A percentile compares a stretch with the other conserved stretches of the same genome.
phyloP scores from a whole-genome alignment of 2,888 invertebrate genomes.

The Theretra japonica region DNA sequence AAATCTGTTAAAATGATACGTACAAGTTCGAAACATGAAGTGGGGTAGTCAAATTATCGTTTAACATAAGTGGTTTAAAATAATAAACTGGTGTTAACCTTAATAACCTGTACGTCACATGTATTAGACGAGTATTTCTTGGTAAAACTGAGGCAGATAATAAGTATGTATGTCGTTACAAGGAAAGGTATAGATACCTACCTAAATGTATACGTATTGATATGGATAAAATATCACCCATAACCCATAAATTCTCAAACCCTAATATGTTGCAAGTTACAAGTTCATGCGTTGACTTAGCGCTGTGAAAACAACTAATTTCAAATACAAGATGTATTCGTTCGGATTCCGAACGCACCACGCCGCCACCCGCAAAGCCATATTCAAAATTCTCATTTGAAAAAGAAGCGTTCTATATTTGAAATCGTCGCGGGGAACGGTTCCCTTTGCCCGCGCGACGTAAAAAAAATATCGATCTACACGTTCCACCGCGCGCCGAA shows the following conservation, averaged over 20 bases:
- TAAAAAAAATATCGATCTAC: slow-evolving; percentile 66
- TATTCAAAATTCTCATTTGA: slow-evolving; percentile 69
- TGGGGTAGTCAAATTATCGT: neutral
- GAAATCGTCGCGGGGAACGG: slow-evolving; percentile 76
- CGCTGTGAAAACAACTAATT: neutral
- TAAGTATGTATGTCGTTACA: no score
- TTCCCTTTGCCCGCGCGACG: slow-evolving; percentile 60
- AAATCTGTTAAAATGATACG: neutral
- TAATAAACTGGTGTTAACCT: slow-evolving; percentile 3
- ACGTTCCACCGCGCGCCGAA: slow-evolving; percentile 59
- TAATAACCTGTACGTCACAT: neutral
- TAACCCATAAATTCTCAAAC: no score
- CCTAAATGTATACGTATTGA: no score
- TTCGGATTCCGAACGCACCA: slow-evolving; percentile 35
- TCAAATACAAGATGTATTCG: slow-evolving; percentile 6
- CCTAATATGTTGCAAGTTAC: neutral
- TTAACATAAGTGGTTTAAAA: neutral
- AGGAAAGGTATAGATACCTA: no score
- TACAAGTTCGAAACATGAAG: neutral
- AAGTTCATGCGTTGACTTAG: neutral
- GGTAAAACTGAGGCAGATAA: no score
- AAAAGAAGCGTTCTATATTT: slow-evolving; percentile 77
- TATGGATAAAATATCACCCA: no score
- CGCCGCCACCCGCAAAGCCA: slow-evolving; percentile 77
- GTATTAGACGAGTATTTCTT: neutral